These are phyloP conservation scores for Centrocercus urophasianus DNA, from an alignment of 2,113 vertebrate genomes.

Conservation along the genomic window DNA sequence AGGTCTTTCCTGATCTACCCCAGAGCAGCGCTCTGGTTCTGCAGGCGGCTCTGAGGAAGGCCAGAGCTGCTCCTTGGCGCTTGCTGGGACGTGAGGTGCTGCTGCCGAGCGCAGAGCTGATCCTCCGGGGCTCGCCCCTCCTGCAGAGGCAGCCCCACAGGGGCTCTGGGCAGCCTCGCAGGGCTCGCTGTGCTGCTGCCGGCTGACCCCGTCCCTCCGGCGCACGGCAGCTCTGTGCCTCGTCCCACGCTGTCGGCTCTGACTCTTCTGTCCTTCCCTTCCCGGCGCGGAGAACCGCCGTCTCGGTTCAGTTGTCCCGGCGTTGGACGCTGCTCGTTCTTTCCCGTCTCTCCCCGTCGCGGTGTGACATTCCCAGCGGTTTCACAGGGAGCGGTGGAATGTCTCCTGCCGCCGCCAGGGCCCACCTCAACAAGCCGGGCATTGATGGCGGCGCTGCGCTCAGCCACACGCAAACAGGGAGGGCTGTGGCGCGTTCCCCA, in stretches of 20 bases:
- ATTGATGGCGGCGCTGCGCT: background rate
- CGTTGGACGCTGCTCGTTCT: background rate
- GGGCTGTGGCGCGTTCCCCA: background rate
- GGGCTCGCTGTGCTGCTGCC: background rate
- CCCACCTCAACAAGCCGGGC: constrained; percentile 56
- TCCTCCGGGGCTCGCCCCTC: background rate
- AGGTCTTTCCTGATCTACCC: background rate
- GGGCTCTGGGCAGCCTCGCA: background rate
- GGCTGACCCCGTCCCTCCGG: no score
- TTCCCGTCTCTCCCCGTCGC: background rate
- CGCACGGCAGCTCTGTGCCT: background rate
- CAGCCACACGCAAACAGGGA: constrained; percentile 52
- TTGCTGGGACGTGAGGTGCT: background rate
- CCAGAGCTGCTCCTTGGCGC: background rate
- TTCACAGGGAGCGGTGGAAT: constrained; percentile 68
- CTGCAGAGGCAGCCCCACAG: background rate
- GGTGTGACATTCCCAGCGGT: constrained; percentile 55
- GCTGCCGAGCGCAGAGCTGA: rapidly evolving
- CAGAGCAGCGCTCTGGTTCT: background rate
- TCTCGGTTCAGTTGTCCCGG: background rate
- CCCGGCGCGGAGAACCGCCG: rapidly evolving
- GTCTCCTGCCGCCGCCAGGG: constrained; percentile 16
- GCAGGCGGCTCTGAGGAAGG: background rate
- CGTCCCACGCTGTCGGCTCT: background rate
- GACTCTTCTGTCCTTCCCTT: background rate